Evolutionary conservation across 1,140 invertebrate species (phyloP).

Genomic region (Eubasilissa regina): DNA sequence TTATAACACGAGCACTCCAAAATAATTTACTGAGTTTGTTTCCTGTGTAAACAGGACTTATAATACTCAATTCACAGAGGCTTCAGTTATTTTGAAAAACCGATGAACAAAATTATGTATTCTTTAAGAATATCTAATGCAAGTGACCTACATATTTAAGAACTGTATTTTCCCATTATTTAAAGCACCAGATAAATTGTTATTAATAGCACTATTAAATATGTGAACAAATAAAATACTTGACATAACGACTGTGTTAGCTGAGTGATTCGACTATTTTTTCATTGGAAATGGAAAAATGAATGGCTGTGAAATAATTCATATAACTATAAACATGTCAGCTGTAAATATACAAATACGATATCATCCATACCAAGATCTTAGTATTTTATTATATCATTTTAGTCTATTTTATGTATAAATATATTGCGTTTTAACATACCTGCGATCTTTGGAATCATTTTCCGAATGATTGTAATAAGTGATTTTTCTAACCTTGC

Average conservation of each 20-base stretch:
- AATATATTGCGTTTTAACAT: constrained; percentile 1
- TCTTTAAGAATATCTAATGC: too few relatives aligned
- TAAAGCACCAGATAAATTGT: too few relatives aligned
- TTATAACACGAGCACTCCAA: too few relatives aligned
- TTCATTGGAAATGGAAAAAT: constrained; percentile 60
- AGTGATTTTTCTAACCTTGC: constrained; percentile 17
- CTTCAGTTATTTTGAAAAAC: too few relatives aligned
- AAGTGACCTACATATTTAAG: too few relatives aligned
- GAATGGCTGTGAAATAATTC: constrained; percentile 59
- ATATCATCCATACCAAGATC: constrained; percentile 46
- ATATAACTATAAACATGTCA: constrained; percentile 44
- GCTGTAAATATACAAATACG: constrained; percentile 46
- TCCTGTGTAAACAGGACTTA: too few relatives aligned
- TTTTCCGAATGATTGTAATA: constrained; percentile 13
- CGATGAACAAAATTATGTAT: too few relatives aligned
- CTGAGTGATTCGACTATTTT: constrained; percentile 59
- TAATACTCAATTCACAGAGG: too few relatives aligned
- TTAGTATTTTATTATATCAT: constrained; percentile 48
- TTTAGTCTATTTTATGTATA: constrained; percentile 25
- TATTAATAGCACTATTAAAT: constrained; percentile 10
- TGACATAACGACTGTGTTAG: constrained; percentile 25
- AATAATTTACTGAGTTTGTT: too few relatives aligned
- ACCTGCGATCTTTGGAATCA: neutral
- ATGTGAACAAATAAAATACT: constrained; percentile 17
- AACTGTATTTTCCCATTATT: too few relatives aligned